Percentiles rank a stretch among this genome's conserved stretches.
Conservation (phyloP, 2,113 vertebrate species). For the Syngnathus typhle region DNA sequence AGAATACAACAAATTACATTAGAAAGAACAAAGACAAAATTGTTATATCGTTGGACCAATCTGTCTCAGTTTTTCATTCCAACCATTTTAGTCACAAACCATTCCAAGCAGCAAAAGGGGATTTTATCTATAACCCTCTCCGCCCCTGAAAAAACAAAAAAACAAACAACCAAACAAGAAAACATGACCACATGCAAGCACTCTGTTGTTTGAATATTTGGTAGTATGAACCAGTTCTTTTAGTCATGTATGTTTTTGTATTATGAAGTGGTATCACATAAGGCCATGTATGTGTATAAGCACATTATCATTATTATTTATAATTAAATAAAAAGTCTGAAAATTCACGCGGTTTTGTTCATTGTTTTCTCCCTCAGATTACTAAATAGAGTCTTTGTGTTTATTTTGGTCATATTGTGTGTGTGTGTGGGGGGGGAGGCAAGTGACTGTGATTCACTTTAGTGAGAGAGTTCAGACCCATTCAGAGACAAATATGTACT, state of each 20-base stretch:
- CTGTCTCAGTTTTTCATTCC: conserved; percentile 27
- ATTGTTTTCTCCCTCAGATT: not conserved
- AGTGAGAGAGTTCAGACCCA: conserved; percentile 18
- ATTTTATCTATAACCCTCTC: conserved; percentile 23
- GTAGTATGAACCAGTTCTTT: conserved; percentile 62
- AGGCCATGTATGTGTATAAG: conserved; percentile 87
- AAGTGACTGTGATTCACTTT: conserved; percentile 25
- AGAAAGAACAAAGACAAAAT: conserved; percentile 67
- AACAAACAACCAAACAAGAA: conserved; percentile 29
- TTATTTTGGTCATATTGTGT: conserved; percentile 21
- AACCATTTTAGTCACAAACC: conserved; percentile 56
- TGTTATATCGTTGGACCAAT: conserved; percentile 29
- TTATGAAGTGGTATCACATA: conserved; percentile 74
- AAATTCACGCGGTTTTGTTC: conserved; percentile 31
- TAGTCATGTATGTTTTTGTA: conserved; percentile 63
- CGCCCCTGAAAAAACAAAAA: conserved; percentile 24
- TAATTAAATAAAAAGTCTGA: conserved; percentile 78
- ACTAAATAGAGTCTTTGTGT: conserved; percentile 50
- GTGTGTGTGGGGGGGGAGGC: not conserved
- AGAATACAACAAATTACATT: conserved; percentile 36
- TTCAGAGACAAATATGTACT: conserved; percentile 55
- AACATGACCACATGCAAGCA: conserved; percentile 58
- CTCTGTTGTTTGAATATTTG: conserved; percentile 66
- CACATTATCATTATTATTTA: conserved; percentile 97
- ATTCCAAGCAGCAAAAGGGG: conserved; percentile 8